Evolutionary conservation across 2,888 invertebrate genomes (phyloP).

Genomic region (Leistus spinibarbis): DNA sequence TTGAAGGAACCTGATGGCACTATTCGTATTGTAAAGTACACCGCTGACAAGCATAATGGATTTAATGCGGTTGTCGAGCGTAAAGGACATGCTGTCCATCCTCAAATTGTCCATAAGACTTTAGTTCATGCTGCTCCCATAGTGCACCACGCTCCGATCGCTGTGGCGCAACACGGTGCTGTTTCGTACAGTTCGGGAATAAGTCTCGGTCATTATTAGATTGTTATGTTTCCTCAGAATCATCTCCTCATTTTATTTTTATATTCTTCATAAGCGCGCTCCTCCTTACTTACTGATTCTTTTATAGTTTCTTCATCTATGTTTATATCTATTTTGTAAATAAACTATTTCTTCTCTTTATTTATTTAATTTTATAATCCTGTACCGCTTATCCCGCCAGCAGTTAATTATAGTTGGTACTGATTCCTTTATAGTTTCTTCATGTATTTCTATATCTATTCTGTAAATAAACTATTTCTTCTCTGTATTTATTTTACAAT

Average conservation of each 20-base stretch:
- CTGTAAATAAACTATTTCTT: slow-evolving; percentile 35
- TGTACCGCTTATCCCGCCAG: neutral
- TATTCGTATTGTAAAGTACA: slow-evolving; percentile 49
- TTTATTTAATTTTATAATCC: neutral
- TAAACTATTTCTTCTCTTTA: slow-evolving; percentile 29
- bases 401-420: too few relatives aligned
- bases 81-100: slow-evolving; percentile 65
- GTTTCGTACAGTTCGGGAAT: slow-evolving; percentile 16
- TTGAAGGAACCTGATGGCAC: slow-evolving; percentile 50
- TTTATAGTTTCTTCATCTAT: slow-evolving; percentile 15
- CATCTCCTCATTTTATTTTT: neutral
- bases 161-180: slow-evolving; percentile 10
- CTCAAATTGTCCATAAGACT: slow-evolving; percentile 43
- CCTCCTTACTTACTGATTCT: slow-evolving; percentile 2
- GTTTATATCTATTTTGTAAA: slow-evolving; percentile 29
- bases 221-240: neutral
- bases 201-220: neutral
- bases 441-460: slow-evolving; percentile 22
- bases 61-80: slow-evolving; percentile 67
- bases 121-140: slow-evolving; percentile 6
- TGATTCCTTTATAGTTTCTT: neutral
- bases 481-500: neutral
- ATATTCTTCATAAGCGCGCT: neutral
- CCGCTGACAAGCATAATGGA: slow-evolving; percentile 50
- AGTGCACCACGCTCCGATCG: slow-evolving; percentile 11